Evolutionary conservation across 2,113 vertebrate species (phyloP).

Genomic region (Dicerorhinus sumatrensis): DNA sequence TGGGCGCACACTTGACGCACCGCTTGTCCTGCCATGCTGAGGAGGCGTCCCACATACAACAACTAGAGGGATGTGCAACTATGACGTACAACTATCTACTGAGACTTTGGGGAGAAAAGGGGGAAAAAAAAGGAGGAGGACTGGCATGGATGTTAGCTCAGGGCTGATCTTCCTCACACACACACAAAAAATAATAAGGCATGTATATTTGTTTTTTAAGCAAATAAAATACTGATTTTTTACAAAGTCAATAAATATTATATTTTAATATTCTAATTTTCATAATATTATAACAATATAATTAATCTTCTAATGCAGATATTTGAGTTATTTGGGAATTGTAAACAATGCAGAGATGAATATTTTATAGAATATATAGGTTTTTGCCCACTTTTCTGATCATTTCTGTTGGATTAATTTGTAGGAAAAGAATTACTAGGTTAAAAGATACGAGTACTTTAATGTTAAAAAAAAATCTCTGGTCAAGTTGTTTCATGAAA

Average conservation of each 20-base stretch:
- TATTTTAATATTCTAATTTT: not conserved
- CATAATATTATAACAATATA: not conserved
- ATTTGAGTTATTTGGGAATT: slow-evolving; percentile 23
- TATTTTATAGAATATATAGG: not conserved
- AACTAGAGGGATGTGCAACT: too few relatives aligned
- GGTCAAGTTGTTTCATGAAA: not conserved
- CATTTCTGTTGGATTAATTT: not conserved
- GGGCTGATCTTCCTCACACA: too few relatives aligned
- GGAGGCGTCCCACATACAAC: too few relatives aligned
- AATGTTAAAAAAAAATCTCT: not conserved
- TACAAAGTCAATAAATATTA: not conserved
- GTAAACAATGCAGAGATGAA: not conserved
- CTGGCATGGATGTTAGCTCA: too few relatives aligned
- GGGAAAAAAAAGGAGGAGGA: too few relatives aligned
- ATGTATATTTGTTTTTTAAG: not conserved
- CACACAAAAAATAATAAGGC: not conserved
- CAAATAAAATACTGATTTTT: not conserved
- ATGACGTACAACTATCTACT: too few relatives aligned
- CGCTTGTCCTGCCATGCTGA: too few relatives aligned
- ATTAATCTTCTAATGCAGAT: not conserved
- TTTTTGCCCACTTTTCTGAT: not conserved
- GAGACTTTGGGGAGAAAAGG: too few relatives aligned
- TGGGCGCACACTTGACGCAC: too few relatives aligned
- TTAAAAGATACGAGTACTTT: not conserved
- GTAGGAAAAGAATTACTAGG: not conserved